Percentiles rank a stretch among this genome's conserved stretches.
Evolutionary conservation across 2,888 invertebrate species (phyloP).

Genomic region (Sinohyriopsis cumingii): DNA sequence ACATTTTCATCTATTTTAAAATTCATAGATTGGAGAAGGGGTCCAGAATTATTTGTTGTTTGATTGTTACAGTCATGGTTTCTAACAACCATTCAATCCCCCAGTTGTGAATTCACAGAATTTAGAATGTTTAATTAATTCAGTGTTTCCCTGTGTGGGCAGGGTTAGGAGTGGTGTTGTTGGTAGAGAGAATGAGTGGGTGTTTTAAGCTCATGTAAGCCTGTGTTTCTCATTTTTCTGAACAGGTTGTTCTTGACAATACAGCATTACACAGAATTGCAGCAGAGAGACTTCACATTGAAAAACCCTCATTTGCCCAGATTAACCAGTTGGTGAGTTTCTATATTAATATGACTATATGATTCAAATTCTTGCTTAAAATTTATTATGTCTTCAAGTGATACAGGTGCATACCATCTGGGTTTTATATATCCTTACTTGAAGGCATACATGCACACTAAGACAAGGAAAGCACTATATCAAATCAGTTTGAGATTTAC

Average conservation of each 20-base stretch:
- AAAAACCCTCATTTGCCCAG: constrained; percentile 96
- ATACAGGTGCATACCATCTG: too few species aligned
- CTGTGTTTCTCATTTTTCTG: constrained; percentile 17
- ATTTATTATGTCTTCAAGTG: too few species aligned
- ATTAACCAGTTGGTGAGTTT: constrained; percentile 88
- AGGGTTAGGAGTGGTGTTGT: too few species aligned
- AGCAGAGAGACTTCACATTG: constrained; percentile 90
- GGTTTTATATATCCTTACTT: background rate
- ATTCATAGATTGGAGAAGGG: too few species aligned
- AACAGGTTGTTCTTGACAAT: constrained; percentile 89
- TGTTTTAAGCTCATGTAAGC: background rate
- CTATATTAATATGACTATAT: too few species aligned
- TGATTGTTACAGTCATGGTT: too few species aligned
- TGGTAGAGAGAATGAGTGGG: background rate
- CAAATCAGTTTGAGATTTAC: too few species aligned
- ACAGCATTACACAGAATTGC: constrained; percentile 88
- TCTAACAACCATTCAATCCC: background rate
- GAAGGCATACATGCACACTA: background rate
- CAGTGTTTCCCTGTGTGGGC: too few species aligned
- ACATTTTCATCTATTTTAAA: too few species aligned
- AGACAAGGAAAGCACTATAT: background rate
- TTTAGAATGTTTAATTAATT: too few species aligned
- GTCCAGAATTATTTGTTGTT: too few species aligned
- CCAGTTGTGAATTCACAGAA: background rate
- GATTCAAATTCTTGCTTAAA: too few species aligned